phyloP scores from a whole-genome alignment of 2,113 vertebrate species.

The Lates calcarifer region DNA sequence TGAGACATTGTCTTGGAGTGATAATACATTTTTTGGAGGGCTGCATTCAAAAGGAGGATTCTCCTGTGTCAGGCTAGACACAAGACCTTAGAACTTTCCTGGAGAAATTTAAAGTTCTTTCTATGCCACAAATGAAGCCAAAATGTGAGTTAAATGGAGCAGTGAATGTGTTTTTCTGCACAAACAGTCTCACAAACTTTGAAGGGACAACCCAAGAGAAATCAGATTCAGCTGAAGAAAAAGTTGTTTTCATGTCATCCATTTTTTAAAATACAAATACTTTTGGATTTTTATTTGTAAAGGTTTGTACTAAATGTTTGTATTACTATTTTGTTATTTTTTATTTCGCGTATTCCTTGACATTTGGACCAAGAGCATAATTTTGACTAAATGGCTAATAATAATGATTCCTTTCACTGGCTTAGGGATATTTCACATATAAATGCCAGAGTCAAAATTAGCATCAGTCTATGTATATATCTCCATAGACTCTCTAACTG shows the following conservation, averaged over 20 bases:
- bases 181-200: slow-evolving; percentile 14
- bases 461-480: not conserved
- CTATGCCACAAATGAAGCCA: slow-evolving; percentile 1
- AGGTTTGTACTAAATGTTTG: not conserved
- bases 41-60: slow-evolving; percentile 16
- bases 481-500: not conserved
- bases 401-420: not conserved
- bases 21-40: slow-evolving; percentile 46
- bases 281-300: not conserved
- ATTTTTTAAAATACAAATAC: not conserved
- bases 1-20: slow-evolving; percentile 62
- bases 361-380: not conserved
- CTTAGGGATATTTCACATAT: not conserved
- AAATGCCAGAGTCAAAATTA: not conserved
- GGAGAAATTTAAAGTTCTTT: slow-evolving; percentile 6
- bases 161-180: not conserved
- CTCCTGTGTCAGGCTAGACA: not conserved
- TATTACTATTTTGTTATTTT: not conserved
- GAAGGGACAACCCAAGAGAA: slow-evolving; percentile 4
- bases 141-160: slow-evolving; percentile 54
- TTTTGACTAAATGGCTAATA: not conserved
- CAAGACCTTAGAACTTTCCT: not conserved
- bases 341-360: not conserved
- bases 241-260: not conserved
- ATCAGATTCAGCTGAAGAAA: not conserved